Base-by-base conservation (phyloP, 2,797 vertebrate species). In the Chrysolophus pictus region DNA sequence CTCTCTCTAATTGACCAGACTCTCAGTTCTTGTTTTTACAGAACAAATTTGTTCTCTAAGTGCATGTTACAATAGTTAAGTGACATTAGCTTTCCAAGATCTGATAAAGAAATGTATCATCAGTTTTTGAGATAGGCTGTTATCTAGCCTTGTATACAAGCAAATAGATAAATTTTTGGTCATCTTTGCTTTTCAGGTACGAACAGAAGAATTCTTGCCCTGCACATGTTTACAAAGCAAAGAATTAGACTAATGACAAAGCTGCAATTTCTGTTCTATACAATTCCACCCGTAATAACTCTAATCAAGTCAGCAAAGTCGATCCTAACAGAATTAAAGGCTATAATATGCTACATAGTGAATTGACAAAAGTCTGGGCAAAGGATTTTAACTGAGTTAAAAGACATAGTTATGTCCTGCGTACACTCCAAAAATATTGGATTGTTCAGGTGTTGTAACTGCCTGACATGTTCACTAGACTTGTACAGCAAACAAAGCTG, bases 321-420 rank as follows among this genome's bases (percentile, higher is more conserved):
- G 55, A 33, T 62, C 33, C 23, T 37, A 63, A 86, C 63, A 70
- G 47, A 70, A 78, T 76, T 73, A 70, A 51, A 44, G 4, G 11
- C 80, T 70, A 47, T 29, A 73, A 58, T 26, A 53, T 15, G 8
- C 51, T 49, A 18, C 26, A 53, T 0, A 31, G 53, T 39, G 68
- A 89, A 74, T 35, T 79, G 24, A 76, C 46, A 76, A 62, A 77
- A 39, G 16, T 71, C 53, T 53, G 10, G 41, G n/a, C 46, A 33
- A 79, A 82, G 33, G 56, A 79, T 68, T 91, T 84, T 56, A 87
- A 84, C 28, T 15, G 62, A 85, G 44, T 87, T 89, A 58, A 87
- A 88, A 85, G 58, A 44, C 31, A 42, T 0, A 21, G 42, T 53
- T 70, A 78, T 14, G 21, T 75, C 81, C 60, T 81, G 29, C 41